Base-by-base conservation (phyloP, 1,140 invertebrate genomes). In the Drosophila sulfurigaster region DNA sequence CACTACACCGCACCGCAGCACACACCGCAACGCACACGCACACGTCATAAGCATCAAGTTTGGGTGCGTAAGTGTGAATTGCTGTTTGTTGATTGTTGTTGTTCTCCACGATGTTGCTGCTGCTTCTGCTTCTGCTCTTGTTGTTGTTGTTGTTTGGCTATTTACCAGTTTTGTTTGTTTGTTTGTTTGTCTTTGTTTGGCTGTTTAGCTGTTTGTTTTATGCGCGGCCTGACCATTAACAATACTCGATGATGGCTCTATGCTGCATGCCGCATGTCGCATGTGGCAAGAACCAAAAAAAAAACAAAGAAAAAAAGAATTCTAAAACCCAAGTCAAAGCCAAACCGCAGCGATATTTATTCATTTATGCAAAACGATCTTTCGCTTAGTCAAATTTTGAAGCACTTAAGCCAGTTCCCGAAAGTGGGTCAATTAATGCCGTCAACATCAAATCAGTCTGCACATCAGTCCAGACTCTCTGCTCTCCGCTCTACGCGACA, bases 11-110 rank as follows among this genome's bases (percentile, higher is more conserved):
- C 15, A 60, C 71, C 63, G 68, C 77, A 71, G 20, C 20, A 25
- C 30, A 35, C 35, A 57, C 11, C 28, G 48, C 58, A 73, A n/a
- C 48, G 63, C 15, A 60, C 71, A 57, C 63, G 69, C 77, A 72
- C 69, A 83, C 80, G 74, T 81, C 79, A 79, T 77, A 77, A 77
- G 79, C 81, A 73, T 56, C 77, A 88, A 87, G 79, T 87, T 88
- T 49, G 60, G 77, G 77, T 89, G 78, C 85, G 77, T 89, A 89
- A 89, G 83, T 87, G 83, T 87, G 85, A 87, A 87, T 87, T 87
- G 83, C 69, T 88, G 85, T 87, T 87, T 82, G 82, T 63, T 48
- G n/a, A 16, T 75, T 86, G 67, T 87, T 82, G 82, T 63, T 49
- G n/a, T 20, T 25, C 20, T 25, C 20, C 20, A 4, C 20, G 20